Base-by-base conservation (phyloP, 2,888 invertebrate species). In the Helicoverpa assulta region DNA sequence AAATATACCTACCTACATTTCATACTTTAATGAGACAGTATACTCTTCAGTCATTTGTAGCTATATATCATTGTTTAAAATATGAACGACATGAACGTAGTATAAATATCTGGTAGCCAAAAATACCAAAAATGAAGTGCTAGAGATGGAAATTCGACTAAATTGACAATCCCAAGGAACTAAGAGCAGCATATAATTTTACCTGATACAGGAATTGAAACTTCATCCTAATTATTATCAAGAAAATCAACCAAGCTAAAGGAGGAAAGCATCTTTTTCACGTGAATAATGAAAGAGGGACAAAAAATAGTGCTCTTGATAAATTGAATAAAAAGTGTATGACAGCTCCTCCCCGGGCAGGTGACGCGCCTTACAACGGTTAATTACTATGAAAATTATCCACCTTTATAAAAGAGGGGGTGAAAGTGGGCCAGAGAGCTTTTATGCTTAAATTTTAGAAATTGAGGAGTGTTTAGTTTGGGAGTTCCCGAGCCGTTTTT, bases 371-470 rank as follows among this genome's bases (percentile, higher is more conserved):
- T 55, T 56, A 51, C 71, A 71, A 77, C 68, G 61, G 82, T 80
- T 81, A 81, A 81, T 81, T 81, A 81, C 82, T 77, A 66, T 80
- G 80, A 82, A 81, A 82, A 81, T 81, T 80, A 81, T 80, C 77
- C 74, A 60, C 77, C 77, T 66, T 69, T 55, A 59, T 21, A 57
- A 18, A 29, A 51, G 21, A 10, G 40, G 47, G 43, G 50, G 21
- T 51, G 19, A 43, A n/a, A 54, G 57, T 8, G 61, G 50, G 29
- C 29, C 43, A 62, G 67, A 76, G 71, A 66, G 69, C 67, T 65
- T 76, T 72, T 64, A 68, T 62, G 73, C 73, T 79, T 66, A 65
- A 76, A 78, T 73, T 76, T 81, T 76, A 73, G 64, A 57, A 64
- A 51, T 69, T 69, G 43, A 33, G 40, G 66, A 56, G 67, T 71